phyloP scores from a whole-genome alignment of 2,888 invertebrate genomes.

The Mesodorylaimus sp. region DNA sequence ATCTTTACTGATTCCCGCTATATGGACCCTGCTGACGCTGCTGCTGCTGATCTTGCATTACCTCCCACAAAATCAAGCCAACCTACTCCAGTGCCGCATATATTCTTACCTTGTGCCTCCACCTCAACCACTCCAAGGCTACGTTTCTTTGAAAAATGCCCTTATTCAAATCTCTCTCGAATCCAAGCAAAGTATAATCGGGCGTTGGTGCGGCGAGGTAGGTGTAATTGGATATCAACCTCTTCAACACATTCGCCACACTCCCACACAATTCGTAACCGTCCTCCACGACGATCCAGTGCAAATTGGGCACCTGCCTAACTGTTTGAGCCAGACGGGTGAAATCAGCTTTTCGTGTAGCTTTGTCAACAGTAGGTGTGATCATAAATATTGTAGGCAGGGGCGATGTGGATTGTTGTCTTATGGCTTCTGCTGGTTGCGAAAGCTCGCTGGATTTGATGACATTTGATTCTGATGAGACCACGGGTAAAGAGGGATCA shows the following conservation, averaged over 20 bases:
- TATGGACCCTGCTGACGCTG: no score
- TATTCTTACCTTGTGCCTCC: neutral
- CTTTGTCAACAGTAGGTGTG: constrained; percentile 71
- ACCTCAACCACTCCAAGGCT: neutral
- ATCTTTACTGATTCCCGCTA: no score
- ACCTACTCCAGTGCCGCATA: no score
- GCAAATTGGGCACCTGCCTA: constrained; percentile 62
- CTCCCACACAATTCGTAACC: constrained; percentile 33
- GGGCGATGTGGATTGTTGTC: no score
- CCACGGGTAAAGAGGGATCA: no score
- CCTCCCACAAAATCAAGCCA: no score
- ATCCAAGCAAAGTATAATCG: constrained; percentile 50
- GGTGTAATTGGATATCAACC: neutral
- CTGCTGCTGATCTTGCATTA: no score
- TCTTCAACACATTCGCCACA: constrained; percentile 13
- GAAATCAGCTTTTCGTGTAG: constrained; percentile 79
- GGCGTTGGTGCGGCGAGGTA: constrained; percentile 19
- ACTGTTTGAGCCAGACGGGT: constrained; percentile 70
- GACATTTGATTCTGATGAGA: no score
- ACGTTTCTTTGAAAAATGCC: neutral
- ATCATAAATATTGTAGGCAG: constrained; percentile 54
- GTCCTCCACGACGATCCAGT: constrained; percentile 87
- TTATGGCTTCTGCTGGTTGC: no score
- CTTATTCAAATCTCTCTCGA: constrained; percentile 12
- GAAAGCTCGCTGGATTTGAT: no score